A percentile compares a stretch with the other conserved stretches of the same genome.
These are phyloP conservation scores for Phalacrocorax brasilianus DNA, from an alignment of 2,113 vertebrate species.

Conservation along the genomic window DNA sequence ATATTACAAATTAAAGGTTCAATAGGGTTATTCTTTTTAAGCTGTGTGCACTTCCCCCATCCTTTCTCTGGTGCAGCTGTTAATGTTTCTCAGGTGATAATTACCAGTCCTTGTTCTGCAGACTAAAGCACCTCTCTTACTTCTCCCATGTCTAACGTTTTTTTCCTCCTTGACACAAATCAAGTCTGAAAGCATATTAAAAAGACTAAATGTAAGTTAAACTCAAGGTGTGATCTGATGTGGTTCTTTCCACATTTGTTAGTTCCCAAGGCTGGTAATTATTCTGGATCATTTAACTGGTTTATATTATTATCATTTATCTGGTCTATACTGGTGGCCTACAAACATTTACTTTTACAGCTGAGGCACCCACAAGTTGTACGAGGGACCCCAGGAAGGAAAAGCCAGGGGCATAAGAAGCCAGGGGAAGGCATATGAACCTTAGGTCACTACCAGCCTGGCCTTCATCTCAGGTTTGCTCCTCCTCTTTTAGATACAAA, in stretches of 20 bases:
- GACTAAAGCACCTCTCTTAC: not conserved
- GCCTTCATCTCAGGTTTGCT: not conserved
- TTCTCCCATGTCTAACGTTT: not conserved
- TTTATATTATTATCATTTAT: too few species aligned
- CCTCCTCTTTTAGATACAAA: not conserved
- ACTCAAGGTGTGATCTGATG: not conserved
- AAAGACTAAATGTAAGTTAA: not conserved
- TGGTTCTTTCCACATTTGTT: not conserved
- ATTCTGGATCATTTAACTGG: not conserved
- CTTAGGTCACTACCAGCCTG: not conserved
- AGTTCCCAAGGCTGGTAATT: not conserved
- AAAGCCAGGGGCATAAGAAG: not conserved
- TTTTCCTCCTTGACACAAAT: not conserved
- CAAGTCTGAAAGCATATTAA: not conserved
- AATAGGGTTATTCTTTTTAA: not conserved
- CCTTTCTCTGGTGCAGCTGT: not conserved
- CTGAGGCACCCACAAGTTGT: not conserved
- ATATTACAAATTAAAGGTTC: not conserved
- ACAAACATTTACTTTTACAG: not conserved
- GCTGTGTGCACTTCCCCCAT: not conserved
- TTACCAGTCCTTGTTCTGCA: not conserved
- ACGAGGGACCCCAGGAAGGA: rapidly evolving
- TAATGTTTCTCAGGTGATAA: not conserved
- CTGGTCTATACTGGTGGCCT: not conserved
- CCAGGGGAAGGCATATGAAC: not conserved